These are phyloP conservation scores for Drosophila sp. DNA, from an alignment of 1,140 invertebrate species.

Conservation along the genomic window DNA sequence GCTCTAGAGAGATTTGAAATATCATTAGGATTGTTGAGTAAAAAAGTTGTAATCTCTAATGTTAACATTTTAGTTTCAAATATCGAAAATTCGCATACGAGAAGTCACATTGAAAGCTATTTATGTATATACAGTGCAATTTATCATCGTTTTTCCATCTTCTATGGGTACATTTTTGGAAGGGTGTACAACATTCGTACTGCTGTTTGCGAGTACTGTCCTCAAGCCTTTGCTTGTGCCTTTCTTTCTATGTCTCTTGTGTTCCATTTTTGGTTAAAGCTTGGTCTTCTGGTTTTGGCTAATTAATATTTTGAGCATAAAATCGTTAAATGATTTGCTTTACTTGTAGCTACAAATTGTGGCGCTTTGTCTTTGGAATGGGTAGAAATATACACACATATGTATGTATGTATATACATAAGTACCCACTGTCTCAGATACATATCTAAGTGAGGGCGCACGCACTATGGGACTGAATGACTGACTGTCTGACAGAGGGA, in stretches of 20 bases:
- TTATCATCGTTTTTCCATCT: too few relatives aligned
- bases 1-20: not conserved
- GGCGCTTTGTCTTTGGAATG: constrained; percentile 34
- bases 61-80: too few relatives aligned
- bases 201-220: not conserved
- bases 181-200: constrained; percentile 21
- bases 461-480: constrained; percentile 31
- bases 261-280: constrained; percentile 39
- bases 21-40: not conserved
- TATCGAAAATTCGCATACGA: too few relatives aligned
- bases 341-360: constrained; percentile 67
- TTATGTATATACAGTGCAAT: too few relatives aligned
- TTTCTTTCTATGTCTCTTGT: constrained; percentile 31
- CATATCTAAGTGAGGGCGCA: not conserved
- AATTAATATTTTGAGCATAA: constrained; percentile 75
- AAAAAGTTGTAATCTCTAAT: too few relatives aligned
- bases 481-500: constrained; percentile 23
- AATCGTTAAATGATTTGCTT: constrained; percentile 62
- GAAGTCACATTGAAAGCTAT: too few relatives aligned
- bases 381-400: not conserved
- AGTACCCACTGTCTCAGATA: too few relatives aligned
- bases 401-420: not conserved
- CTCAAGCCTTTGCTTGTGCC: not conserved
- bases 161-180: not conserved
- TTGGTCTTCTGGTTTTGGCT: constrained; percentile 44